Evolutionary conservation across 2,888 invertebrate species (phyloP), one percentile per base, ranked within the genome.

Genomic region (Agriopis marginaria): DNA sequence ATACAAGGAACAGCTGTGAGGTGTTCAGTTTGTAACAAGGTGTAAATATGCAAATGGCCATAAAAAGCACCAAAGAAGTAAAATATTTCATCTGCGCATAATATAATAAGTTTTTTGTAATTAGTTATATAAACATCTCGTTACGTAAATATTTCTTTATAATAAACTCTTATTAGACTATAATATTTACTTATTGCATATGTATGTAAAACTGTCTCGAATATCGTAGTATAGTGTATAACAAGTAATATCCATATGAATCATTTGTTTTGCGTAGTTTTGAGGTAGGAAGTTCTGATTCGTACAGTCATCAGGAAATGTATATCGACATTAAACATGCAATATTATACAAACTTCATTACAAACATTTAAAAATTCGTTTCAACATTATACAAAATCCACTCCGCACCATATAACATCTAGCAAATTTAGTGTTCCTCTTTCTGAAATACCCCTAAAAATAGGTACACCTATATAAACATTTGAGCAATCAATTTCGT

Each of bases 401-500:
- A 87, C 91, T 87, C 89, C 89, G 76, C 85, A 84, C 84, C 85
- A 90, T 89, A 85, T 76, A 89, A 89, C 91, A 89, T 89, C 89
- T 93, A 91, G 90, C 92, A 91, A 92, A 92, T 90, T 89, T 90
- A 90, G 88, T 88, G 89, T 92, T 89, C 86, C 89, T 85, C 89
- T 88, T 76, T 91, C 88, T 89, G 90, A 88, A 90, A 88, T 90
- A 89, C 87, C 89, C 89, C 89, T 93, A 93, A 92, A 93, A 87
- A 93, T 93, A 91, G 89, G 89, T 90, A 88, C 68, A 64, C 84
- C 81, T 89, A 92, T 93, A 92, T 92, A 93, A 93, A 93, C 92
- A 91, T 94, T 94, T 94, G 93, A 94, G 93, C 93, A 94, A 94
- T 92, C 91, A 86, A 91, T 93, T 93, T 90, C 93, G 89, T 91